These are phyloP conservation scores for Octopus bimaculoides DNA, from an alignment of 1,140 invertebrate genomes.

Conservation along the genomic window DNA sequence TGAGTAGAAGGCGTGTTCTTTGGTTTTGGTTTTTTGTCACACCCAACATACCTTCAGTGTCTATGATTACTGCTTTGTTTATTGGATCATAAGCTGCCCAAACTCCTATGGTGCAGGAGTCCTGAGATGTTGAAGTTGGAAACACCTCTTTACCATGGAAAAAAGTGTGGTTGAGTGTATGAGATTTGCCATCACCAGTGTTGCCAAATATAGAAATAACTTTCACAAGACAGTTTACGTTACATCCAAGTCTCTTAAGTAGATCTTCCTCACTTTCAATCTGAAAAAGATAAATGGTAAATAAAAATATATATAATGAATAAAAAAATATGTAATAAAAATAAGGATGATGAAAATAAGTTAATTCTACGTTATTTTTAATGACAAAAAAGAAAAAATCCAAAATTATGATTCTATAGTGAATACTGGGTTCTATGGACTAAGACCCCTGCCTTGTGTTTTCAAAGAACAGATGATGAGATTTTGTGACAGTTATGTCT, in stretches of 20 bases:
- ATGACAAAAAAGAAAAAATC: not conserved
- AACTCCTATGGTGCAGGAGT: conserved; percentile 76
- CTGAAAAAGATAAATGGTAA: conserved; percentile 32
- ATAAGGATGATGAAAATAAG: not conserved
- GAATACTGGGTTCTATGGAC: too few species aligned
- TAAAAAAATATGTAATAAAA: conserved; percentile 10
- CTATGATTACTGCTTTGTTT: conserved; percentile 71
- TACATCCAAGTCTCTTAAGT: conserved; percentile 47
- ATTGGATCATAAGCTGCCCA: conserved; percentile 74
- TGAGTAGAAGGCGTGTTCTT: conserved; percentile 72
- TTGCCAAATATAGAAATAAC: conserved; percentile 86
- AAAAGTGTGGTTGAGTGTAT: conserved; percentile 78
- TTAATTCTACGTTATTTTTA: not conserved
- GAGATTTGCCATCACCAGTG: conserved; percentile 82
- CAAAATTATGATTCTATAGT: too few species aligned
- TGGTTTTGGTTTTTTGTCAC: conserved; percentile 69
- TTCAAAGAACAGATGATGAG: too few species aligned
- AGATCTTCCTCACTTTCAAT: conserved; percentile 53
- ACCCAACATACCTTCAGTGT: conserved; percentile 77
- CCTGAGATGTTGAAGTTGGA: conserved; percentile 70
- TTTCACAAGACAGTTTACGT: conserved; percentile 63
- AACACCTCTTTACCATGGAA: conserved; percentile 76
- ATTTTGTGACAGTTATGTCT: too few species aligned
- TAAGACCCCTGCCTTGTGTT: too few species aligned
- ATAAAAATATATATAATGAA: conserved; percentile 14